Evolutionary conservation across 1,140 invertebrate species (phyloP), one percentile per base, ranked within the genome.

Genomic region (Pristionchus pacificus): DNA sequence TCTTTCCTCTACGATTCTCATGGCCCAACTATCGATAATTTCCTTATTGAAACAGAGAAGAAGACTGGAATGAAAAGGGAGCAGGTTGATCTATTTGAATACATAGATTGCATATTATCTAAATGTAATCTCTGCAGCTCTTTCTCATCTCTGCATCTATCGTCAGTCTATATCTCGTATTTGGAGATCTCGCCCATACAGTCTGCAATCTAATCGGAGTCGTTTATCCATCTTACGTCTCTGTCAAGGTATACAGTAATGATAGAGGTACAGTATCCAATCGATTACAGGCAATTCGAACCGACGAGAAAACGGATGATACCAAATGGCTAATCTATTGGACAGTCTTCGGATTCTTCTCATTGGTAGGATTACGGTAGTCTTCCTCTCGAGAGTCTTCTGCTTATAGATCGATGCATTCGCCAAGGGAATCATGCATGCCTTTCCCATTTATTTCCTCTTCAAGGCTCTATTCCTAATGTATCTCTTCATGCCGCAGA

Each of bases 301-400:
- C 86, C 2, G 70, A 73, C 29, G 76, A 79, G 59, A 88, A 88
- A 75, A 86, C 88, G 60, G 89, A 90, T 86, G 95, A 98, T 85
- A 96, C 93, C 1, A 93, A 95, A 86, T 98, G 95, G 95, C 86
- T 98, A 55, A 97, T 92, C 15, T 98, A 98, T 84, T 98, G 95
- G 95, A 93, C 95, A 1, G 92, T 95, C 0, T 98, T 92, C 87
- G 86, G 90, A 38, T 94, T 98, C 85, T 83, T 61, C 15, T 25
- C 25, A 29, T 28, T 71, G 70, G 38, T 30, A 75, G 77, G 95
- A 93, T 96, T 2, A 92, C 96, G 0, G 98, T 93, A 87, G 92
- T 93, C 32, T 86, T 91, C 33, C 95, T 98, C 85, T 91, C 91
- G 14, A 87, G 97, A 33, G 82, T 94, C 49, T 97, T 99, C 86